Evolutionary conservation across 2,113 vertebrate species (phyloP), one percentile per base, ranked within the genome.

Genomic region (Cyanistes caeruleus): DNA sequence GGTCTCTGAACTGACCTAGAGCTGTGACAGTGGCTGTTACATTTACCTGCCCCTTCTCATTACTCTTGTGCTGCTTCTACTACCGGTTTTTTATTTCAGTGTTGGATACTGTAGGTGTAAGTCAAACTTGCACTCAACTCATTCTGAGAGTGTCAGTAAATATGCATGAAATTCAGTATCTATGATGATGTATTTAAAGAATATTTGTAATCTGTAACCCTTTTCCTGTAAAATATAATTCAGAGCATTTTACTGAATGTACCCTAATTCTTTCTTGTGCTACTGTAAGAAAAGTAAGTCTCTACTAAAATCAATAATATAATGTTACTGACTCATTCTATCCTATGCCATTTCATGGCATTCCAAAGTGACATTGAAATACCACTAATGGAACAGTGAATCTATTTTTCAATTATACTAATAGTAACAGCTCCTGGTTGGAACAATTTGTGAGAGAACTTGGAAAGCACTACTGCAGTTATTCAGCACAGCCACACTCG

Each of bases 301-400:
- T 59, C 11, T 41, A 24, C 22, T 86, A 74, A 85, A 91, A 94
- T 86, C 82, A 95, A 84, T 84, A 92, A 84, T 67, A 84, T 77
- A 93, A 70, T 41, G 27, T 84, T 91, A 84, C 89, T 84, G 39
- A 88, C 48, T 90, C 70, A 78, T 92, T 94, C 60, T 72, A 44
- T 60, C 51, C 15, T 56, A 81, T 15, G 11, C 11, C 20, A 70
- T 77, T 95, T 87, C 68, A 48, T 83, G 78, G 75, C 67, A 56
- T 94, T 93, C 52, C 72, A 81, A 87, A 88, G 35, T 81, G 85
- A 88, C 87, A 92, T 52, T 94, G 85, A 94, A 96, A 94, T 93
- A 92, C 56, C 79, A 56, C 85, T 88, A 92, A 90, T 84, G 64
- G 64, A 88, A 75, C 35, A 27, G 33, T 44, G 79, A 93, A 88